Conservation (phyloP, 2,888 invertebrate genomes). For the Glaucopsyche alexis region DNA sequence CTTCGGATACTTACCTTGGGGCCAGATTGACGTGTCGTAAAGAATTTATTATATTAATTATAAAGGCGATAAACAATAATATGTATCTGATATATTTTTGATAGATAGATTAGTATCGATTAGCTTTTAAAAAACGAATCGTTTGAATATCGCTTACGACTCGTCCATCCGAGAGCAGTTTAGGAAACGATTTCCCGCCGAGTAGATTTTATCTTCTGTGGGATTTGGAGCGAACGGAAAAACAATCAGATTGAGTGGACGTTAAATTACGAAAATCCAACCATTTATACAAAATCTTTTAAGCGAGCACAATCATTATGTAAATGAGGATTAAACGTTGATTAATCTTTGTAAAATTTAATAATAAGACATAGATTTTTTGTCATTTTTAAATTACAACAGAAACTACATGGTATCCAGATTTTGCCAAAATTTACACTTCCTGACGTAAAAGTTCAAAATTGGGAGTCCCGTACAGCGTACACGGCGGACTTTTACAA, state of each 20-base stretch:
- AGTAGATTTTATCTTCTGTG: slow-evolving; percentile 27
- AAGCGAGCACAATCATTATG: slow-evolving; percentile 10
- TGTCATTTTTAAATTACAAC: too few species aligned
- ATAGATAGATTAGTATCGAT: slow-evolving; percentile 65
- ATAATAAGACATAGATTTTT: too few species aligned
- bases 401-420: too few species aligned
- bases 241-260: slow-evolving; percentile 53
- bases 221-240: slow-evolving; percentile 47
- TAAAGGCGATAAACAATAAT: too few species aligned
- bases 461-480: not conserved
- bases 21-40: too few species aligned
- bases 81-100: too few species aligned
- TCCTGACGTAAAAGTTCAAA: not conserved
- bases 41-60: too few species aligned
- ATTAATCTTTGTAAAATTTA: not conserved
- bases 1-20: too few species aligned
- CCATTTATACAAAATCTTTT: slow-evolving; percentile 49
- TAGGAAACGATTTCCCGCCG: slow-evolving; percentile 38
- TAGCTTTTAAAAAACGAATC: slow-evolving; percentile 52
- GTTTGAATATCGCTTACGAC: slow-evolving; percentile 24
- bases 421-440: too few species aligned
- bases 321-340: not conserved
- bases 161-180: slow-evolving; percentile 51
- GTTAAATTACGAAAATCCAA: slow-evolving; percentile 47
- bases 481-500: not conserved